These are phyloP conservation scores for Acanthosepion pharaonis DNA, from an alignment of 2,888 invertebrate species.

Conservation along the genomic window DNA sequence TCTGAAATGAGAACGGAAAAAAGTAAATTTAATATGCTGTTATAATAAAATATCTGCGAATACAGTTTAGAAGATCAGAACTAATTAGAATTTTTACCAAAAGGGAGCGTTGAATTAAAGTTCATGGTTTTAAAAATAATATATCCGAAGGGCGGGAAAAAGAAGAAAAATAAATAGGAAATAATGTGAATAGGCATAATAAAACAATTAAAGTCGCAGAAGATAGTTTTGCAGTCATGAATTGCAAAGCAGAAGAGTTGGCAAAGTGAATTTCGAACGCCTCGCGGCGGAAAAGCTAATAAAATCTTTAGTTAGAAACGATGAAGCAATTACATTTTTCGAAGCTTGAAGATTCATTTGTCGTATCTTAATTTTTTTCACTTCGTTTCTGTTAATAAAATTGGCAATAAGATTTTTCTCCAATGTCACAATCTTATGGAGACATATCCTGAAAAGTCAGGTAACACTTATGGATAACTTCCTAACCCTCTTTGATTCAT, in stretches of 20 bases:
- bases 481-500: not conserved
- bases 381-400: not conserved
- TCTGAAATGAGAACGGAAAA: not conserved
- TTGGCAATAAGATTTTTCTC: slow-evolving; percentile 22
- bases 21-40: not conserved
- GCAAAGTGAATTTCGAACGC: not conserved
- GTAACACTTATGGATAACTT: not conserved
- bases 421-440: not conserved
- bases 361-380: not conserved
- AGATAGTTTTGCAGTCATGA: slow-evolving; percentile 33
- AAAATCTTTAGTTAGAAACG: slow-evolving; percentile 33
- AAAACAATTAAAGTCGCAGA: slow-evolving; percentile 33
- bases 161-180: not conserved
- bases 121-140: slow-evolving; percentile 33
- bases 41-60: slow-evolving; percentile 7
- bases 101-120: not conserved
- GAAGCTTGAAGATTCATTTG: slow-evolving; percentile 12
- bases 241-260: slow-evolving; percentile 15
- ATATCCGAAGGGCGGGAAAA: slow-evolving; percentile 14
- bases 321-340: slow-evolving; percentile 23
- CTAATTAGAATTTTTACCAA: slow-evolving; percentile 21
- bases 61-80: not conserved
- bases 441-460: not conserved
- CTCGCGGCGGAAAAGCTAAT: not conserved
- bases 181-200: not conserved